Base-by-base conservation (phyloP, 2,888 invertebrate species). In the Epirrhoe tristata region DNA sequence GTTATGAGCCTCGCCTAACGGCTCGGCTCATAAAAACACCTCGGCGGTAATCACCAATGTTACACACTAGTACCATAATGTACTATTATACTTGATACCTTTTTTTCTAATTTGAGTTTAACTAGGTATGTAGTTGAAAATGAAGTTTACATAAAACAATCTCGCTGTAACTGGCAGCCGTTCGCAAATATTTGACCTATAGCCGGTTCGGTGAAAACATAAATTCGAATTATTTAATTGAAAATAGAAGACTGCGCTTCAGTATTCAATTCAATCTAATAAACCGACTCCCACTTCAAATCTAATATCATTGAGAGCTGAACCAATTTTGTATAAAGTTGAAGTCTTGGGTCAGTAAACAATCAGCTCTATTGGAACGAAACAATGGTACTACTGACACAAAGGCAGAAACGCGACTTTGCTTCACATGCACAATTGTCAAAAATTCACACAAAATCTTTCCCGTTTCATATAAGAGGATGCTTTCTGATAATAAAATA, bases 231-330 rank as follows among this genome's bases (percentile, higher is more conserved):
- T 3, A 7, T 16, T n/a, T 48, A 16, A 48, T 16, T 52, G 52
- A 31, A 31, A 51, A 51, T 51, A 51, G 17, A 24, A 8, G 14
- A 48, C 48, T 48, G 16, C 57, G 48, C 39, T 56, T 64, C 46
- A 48, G 12, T 63, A 50, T 55, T 31, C 52, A 57, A 43, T 34
- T 31, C 53, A 64, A 60, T 53, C 32, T 57, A 56, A 65, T 56
- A 60, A 61, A 66, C 31, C 24, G 14, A 36, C 14, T 39, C 48
- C 31, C 39, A 59, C 55, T 59, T 63, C 51, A 59, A 67, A 63
- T 56, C 56, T 52, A 67, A 67, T 67, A 60, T 31, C 17, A 56
- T 6, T 61, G 53, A 61, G 43, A 62, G 61, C 58, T 61, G 50
- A 54, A 36, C 8, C 43, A 48, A 39, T 58, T 66, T 57, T 58